phyloP scores from a whole-genome alignment of 2,113 vertebrate species.

The Cricetomys ansorgei region DNA sequence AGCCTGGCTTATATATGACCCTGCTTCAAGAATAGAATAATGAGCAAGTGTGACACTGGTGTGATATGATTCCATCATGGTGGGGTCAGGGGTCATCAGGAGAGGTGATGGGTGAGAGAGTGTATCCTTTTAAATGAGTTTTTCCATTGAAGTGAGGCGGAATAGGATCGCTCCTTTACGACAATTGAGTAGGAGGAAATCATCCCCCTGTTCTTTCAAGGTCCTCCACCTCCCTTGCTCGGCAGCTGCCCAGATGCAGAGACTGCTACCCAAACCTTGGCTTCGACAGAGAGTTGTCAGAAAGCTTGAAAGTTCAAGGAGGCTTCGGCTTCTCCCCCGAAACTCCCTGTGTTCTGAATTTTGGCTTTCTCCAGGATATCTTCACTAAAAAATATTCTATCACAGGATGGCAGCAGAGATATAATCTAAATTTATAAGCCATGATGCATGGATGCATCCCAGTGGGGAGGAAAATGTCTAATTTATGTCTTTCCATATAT shows the following conservation, averaged over 20 bases:
- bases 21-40: not conserved
- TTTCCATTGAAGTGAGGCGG: not conserved
- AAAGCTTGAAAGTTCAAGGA: not conserved
- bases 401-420: constrained; percentile 89
- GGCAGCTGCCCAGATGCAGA: not conserved
- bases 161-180: not conserved
- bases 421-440: constrained; percentile 86
- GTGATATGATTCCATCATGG: not conserved
- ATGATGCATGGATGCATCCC: constrained; percentile 77
- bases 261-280: not conserved
- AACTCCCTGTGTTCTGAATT: constrained; percentile 38
- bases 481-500: constrained; percentile 86
- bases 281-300: not conserved
- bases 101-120: not conserved
- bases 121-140: not conserved
- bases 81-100: not conserved
- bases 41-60: not conserved
- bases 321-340: constrained; percentile 1
- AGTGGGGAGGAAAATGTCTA: constrained; percentile 71
- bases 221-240: not conserved
- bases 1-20: not conserved
- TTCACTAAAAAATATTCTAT: constrained; percentile 85
- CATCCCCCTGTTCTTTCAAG: not conserved
- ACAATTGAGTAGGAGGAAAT: not conserved
- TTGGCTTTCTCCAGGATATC: constrained; percentile 63